Evolutionary conservation across 2,888 invertebrate species (phyloP), one percentile per base, ranked within the genome.

Genomic region (Osedax fenrisi): DNA sequence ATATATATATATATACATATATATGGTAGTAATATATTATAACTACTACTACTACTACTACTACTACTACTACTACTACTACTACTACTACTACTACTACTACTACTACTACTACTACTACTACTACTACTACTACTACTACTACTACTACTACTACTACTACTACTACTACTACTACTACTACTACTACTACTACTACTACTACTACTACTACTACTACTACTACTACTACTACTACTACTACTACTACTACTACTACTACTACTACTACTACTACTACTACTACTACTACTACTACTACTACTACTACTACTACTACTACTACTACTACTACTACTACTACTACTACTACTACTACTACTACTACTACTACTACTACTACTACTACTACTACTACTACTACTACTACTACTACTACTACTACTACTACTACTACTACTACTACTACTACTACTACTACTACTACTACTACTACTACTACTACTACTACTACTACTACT

Each of bases 21-120:
- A n/a, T n/a, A n/a, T n/a, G n/a, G n/a, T n/a, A n/a, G n/a, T n/a
- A n/a, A n/a, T n/a, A n/a, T n/a, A n/a, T n/a, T n/a, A n/a, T n/a
- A n/a, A n/a, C n/a, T n/a, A n/a, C n/a, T n/a, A n/a, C n/a, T n/a
- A n/a, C n/a, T n/a, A n/a, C n/a, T n/a, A n/a, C n/a, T 56, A n/a
- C 0, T 56, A 1, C n/a, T 56, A 56, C 56, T 56, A 56, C 26
- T 73, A 64, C 56, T 56, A 56, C 56, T n/a, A 56, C 56, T 56
- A 56, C 56, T n/a, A 56, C 56, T 56, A 56, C 56, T n/a, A n/a
- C 73, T 27, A 23, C 26, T 27, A 67, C 23, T 26, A n/a, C 26
- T 21, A 5, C 72, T 74, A 13, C 73, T n/a, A 72, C 3, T 68
- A 24, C 26, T 1, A 27, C 21, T 72, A 68, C 72, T n/a, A 27